Evolutionary conservation across 2,888 invertebrate genomes (phyloP), one percentile per base, ranked within the genome.

Genomic region (Magallana nippona): DNA sequence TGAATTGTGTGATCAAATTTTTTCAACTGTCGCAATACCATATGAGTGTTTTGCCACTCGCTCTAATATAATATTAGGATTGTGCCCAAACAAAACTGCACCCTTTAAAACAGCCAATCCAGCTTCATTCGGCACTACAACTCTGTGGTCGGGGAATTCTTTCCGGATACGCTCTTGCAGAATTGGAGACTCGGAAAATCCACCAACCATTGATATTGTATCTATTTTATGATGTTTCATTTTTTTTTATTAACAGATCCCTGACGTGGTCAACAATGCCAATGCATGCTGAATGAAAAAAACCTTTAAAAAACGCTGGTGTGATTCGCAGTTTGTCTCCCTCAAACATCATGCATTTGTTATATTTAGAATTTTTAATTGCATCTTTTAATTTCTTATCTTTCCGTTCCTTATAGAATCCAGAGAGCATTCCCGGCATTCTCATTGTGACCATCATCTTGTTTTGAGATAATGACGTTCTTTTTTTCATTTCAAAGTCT

Each of bases 401-500:
- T 11, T 2, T 27, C 13, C 32, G 15, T 2, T 32, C 71, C 27
- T 71, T 15, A 27, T 22, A 71, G 56, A 86, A 82, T 11, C 85
- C 86, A 1, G 57, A 55, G 2, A 89, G 58, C 15, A 83, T 78
- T 11, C 81, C 78, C 1, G 89, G 89, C 22, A 89, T 84, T 57
- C 87, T 87, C 56, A 89, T 82, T 0, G 88, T 89, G 55, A 89
- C 87, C 60, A 80, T 85, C 1, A 32, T 27, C 15, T 79, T 58
- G 22, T 77, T 55, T 15, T 82, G 82, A 10, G 63, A 56, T 22
- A 81, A 84, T 5, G 87, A 83, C 55, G 83, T 87, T 15, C 89
- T 82, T 78, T 89, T 89, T 84, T 89, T 88, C 0, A 86, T 87
- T 81, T 89, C 89, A 87, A 89, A 89, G 58, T 89, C 88, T 80